Percentiles rank a stretch among this genome's conserved stretches.
phyloP scores from a whole-genome alignment of 2,797 vertebrate genomes.

The Molossus molossus region DNA sequence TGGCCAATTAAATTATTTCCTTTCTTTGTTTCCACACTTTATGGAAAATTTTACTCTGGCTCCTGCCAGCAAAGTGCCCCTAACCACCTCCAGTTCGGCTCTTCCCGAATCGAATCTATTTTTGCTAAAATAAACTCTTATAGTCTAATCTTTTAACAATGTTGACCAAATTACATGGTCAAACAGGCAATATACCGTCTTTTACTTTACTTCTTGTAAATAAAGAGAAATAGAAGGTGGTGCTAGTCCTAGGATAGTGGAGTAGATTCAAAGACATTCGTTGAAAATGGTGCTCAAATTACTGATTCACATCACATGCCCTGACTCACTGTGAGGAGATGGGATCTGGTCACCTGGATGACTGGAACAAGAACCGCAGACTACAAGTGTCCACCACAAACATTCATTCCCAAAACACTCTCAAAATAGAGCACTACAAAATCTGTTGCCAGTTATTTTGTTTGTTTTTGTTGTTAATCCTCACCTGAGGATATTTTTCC shows the following conservation, averaged over 20 bases:
- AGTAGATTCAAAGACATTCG: not conserved
- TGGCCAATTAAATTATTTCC: not conserved
- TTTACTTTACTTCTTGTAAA: not conserved
- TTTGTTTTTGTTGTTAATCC: too few species aligned
- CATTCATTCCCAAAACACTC: not conserved
- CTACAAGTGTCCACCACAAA: not conserved
- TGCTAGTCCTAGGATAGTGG: not conserved
- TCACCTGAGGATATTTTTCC: too few species aligned
- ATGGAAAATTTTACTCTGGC: not conserved
- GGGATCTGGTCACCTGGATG: not conserved
- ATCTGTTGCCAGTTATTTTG: not conserved
- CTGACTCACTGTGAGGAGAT: not conserved
- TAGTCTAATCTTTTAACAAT: not conserved
- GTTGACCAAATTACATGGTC: not conserved
- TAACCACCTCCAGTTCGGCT: not conserved
- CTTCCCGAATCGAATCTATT: not conserved
- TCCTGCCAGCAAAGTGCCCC: not conserved
- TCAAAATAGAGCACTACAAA: not conserved
- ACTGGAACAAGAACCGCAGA: not conserved
- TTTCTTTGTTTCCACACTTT: not conserved
- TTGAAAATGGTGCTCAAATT: not conserved
- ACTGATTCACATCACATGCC: not conserved
- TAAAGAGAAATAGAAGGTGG: not conserved
- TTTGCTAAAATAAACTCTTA: not conserved
- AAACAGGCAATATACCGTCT: not conserved